These are phyloP conservation scores for Drosophila borealis DNA, from an alignment of 2,888 invertebrate species.

Conservation along the genomic window DNA sequence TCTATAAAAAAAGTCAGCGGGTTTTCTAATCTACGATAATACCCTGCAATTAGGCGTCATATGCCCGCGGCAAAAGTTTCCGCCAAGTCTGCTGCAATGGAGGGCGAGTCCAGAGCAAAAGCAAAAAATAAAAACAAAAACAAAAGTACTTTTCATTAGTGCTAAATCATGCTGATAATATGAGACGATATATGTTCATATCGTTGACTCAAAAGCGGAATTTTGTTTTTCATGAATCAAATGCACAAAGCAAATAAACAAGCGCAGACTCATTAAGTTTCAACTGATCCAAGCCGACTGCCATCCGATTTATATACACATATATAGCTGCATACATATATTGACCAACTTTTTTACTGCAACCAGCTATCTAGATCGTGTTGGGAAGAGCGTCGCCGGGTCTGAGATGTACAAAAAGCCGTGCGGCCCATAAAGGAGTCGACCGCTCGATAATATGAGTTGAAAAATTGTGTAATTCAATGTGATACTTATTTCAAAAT, in stretches of 20 bases:
- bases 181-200: slow-evolving; percentile 24
- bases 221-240: slow-evolving; percentile 57
- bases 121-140: not conserved
- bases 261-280: not conserved
- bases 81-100: slow-evolving; percentile 54
- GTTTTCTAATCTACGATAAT: slow-evolving; percentile 57
- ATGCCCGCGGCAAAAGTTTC: slow-evolving; percentile 62
- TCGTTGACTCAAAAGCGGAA: not conserved
- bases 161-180: slow-evolving; percentile 68
- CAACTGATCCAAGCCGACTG: slow-evolving; percentile 20
- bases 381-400: slow-evolving; percentile 31
- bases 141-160: slow-evolving; percentile 35
- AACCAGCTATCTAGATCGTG: slow-evolving; percentile 26
- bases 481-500: not conserved
- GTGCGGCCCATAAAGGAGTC: slow-evolving; percentile 26
- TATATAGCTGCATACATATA: not conserved
- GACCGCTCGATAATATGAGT: slow-evolving; percentile 17
- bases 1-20: slow-evolving; percentile 12
- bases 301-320: slow-evolving; percentile 3
- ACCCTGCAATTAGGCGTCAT: slow-evolving; percentile 44
- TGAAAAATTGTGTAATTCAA: slow-evolving; percentile 15
- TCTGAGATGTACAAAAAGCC: slow-evolving; percentile 31
- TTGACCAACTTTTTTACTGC: not conserved
- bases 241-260: slow-evolving; percentile 38
- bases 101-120: not conserved